Conservation (phyloP, 2,113 vertebrate genomes). For the Circaetus gallicus region DNA sequence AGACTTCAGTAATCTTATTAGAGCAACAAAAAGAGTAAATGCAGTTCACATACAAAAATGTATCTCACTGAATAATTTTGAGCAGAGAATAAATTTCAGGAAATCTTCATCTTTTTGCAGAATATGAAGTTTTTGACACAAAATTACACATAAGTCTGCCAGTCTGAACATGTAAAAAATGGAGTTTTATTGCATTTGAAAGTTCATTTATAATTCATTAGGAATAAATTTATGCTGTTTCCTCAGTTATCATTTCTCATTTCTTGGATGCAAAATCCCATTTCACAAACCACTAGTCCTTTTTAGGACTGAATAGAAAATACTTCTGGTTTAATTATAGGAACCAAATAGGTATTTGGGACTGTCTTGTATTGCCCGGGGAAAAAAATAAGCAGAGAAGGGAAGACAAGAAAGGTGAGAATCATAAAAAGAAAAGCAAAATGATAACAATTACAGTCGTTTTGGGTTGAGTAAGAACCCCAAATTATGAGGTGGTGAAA, state of each 20-base stretch:
- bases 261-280: background rate
- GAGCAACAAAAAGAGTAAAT: constrained; percentile 1
- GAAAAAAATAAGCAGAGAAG: background rate
- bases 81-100: background rate
- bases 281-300: background rate
- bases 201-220: background rate
- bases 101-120: background rate
- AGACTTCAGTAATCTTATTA: constrained; percentile 18
- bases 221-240: background rate
- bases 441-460: background rate
- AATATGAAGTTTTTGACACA: background rate
- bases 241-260: background rate
- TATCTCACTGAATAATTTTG: background rate
- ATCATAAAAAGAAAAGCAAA: background rate
- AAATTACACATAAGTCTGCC: background rate
- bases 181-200: background rate
- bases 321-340: constrained; percentile 21
- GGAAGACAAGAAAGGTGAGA: background rate
- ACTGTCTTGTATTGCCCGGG: background rate
- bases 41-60: background rate
- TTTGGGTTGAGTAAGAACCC: background rate
- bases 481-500: background rate
- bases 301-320: background rate
- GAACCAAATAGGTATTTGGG: constrained; percentile 1
- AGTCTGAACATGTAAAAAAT: background rate